A percentile compares a stretch with the other conserved stretches of the same genome.
phyloP scores from a whole-genome alignment of 2,797 vertebrate genomes.

The Taenioides sp. region DNA sequence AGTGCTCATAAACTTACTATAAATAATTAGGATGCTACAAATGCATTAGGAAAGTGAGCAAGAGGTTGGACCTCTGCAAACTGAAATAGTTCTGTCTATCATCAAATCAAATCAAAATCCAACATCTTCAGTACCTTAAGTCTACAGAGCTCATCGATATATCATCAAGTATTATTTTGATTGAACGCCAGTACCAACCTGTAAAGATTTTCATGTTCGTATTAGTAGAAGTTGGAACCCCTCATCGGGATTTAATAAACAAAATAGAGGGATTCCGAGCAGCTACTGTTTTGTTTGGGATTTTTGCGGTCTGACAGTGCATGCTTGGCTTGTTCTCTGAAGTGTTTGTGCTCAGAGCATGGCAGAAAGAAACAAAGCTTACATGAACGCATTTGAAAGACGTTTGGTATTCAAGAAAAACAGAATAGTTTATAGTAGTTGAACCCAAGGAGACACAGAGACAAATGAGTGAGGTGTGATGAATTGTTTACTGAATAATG shows the following conservation, averaged over 20 bases:
- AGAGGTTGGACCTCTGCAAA: too few species aligned
- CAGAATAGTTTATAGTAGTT: neutral
- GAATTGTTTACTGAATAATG: neutral
- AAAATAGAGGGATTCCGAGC: slow-evolving; percentile 48
- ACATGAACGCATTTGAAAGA: slow-evolving; percentile 20
- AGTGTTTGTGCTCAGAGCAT: slow-evolving; percentile 17
- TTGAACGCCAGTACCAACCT: too few species aligned
- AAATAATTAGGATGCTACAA: too few species aligned
- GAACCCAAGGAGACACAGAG: neutral
- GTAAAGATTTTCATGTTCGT: too few species aligned
- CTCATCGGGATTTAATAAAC: slow-evolving; percentile 42
- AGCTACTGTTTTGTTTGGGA: slow-evolving; percentile 51
- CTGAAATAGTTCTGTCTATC: too few species aligned
- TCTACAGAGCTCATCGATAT: too few species aligned
- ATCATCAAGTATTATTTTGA: too few species aligned
- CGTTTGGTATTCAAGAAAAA: neutral
- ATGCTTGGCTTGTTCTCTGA: slow-evolving; percentile 40
- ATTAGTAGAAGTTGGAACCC: slow-evolving; percentile 9
- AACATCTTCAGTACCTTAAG: too few species aligned
- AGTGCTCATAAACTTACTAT: too few species aligned
- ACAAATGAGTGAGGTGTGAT: neutral
- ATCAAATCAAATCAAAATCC: too few species aligned
- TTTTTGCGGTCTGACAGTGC: slow-evolving; percentile 54
- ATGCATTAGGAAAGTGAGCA: too few species aligned
- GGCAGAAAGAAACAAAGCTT: slow-evolving; percentile 27